phyloP scores from a whole-genome alignment of 1,140 invertebrate species.

The Polypedilum pembai region DNA sequence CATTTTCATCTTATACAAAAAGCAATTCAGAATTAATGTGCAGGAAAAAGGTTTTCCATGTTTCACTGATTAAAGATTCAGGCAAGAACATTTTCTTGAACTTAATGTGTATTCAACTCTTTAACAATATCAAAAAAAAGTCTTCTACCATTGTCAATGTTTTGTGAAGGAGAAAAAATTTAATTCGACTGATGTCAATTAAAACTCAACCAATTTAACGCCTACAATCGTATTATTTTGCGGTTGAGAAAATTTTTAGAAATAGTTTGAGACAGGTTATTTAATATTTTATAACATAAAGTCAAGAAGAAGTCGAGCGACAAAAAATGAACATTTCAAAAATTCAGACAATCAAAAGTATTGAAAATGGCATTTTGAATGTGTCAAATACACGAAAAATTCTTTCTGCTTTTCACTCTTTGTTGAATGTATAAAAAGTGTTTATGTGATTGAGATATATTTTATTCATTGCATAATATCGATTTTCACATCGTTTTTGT shows the following conservation, averaged over 20 bases:
- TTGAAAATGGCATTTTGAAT: conserved; percentile 14
- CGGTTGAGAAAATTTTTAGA: background rate
- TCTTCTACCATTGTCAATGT: background rate
- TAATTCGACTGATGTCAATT: background rate
- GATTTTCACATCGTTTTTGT: background rate
- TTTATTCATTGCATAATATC: conserved; percentile 27
- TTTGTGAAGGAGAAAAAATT: no score
- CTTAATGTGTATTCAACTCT: background rate
- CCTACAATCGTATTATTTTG: conserved; percentile 9
- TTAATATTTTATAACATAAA: background rate
- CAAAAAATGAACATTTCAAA: conserved; percentile 13
- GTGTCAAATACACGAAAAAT: conserved; percentile 17
- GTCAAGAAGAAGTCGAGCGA: background rate
- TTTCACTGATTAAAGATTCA: conserved; percentile 6
- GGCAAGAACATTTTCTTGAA: background rate
- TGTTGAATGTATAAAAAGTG: conserved; percentile 8
- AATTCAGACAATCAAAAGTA: background rate
- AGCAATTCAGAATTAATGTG: conserved; percentile 18
- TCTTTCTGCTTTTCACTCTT: background rate
- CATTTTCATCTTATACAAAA: background rate
- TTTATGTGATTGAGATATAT: conserved; percentile 28
- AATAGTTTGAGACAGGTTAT: background rate
- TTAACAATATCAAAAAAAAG: background rate
- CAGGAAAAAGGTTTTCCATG: conserved; percentile 7
- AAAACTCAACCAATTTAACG: conserved; percentile 9